These are phyloP conservation scores for Thamnophis sirtalis DNA, from an alignment of 2,113 vertebrate species.

Conservation along the genomic window DNA sequence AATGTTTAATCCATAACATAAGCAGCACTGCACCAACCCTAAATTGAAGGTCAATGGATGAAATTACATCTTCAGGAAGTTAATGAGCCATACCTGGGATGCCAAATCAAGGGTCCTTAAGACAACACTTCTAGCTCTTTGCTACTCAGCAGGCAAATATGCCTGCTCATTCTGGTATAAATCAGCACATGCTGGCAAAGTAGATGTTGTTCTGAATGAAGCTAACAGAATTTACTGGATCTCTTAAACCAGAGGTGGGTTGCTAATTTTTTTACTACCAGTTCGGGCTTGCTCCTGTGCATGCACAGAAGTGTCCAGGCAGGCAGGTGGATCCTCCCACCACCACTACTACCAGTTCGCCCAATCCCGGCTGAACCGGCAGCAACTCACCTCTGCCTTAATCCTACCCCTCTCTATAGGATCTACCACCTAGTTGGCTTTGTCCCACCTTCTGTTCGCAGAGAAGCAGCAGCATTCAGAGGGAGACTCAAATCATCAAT, in stretches of 20 bases:
- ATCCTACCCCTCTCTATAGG: not conserved
- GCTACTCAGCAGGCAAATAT: not conserved
- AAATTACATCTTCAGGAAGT: not conserved
- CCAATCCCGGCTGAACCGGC: too few species aligned
- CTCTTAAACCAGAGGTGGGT: not conserved
- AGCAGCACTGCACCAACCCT: not conserved
- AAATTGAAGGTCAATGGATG: not conserved
- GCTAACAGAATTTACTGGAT: not conserved
- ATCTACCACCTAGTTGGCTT: too few species aligned
- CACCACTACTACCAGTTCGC: too few species aligned
- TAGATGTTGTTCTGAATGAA: not conserved
- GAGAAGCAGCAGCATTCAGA: too few species aligned
- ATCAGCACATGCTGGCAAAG: not conserved
- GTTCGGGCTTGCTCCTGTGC: too few species aligned
- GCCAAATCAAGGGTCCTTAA: not conserved
- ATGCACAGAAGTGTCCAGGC: too few species aligned
- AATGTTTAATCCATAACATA: not conserved
- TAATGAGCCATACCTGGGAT: not conserved
- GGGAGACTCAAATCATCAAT: too few species aligned
- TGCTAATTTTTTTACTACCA: too few species aligned
- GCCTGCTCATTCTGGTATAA: not conserved
- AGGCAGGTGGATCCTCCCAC: too few species aligned
- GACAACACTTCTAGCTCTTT: not conserved
- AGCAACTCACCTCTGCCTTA: not conserved
- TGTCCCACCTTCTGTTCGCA: too few species aligned